Evolutionary conservation across 2,113 vertebrate genomes (phyloP).

Genomic region (Cephalopholis sonnerati): DNA sequence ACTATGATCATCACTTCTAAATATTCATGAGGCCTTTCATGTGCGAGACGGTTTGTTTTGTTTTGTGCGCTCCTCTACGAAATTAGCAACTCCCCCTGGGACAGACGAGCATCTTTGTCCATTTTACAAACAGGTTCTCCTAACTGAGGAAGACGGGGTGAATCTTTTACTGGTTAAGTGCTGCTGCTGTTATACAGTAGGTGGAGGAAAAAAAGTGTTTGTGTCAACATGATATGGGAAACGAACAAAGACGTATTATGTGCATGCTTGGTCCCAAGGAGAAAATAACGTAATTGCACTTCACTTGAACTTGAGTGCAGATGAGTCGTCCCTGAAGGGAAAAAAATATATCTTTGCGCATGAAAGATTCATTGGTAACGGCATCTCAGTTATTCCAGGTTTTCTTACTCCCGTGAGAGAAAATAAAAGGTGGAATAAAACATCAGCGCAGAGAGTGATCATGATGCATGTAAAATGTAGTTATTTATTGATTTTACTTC

Average conservation of each 20-base stretch:
- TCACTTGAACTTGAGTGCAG: conserved; percentile 72
- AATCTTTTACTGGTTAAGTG: conserved; percentile 31
- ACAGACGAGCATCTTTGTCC: conserved; percentile 41
- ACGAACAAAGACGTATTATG: conserved; percentile 51
- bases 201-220: conserved; percentile 11
- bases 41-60: conserved; percentile 54
- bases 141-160: conserved; percentile 21
- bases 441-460: conserved; percentile 5
- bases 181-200: conserved; percentile 1
- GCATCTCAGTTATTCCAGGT: conserved; percentile 52
- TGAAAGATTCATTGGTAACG: conserved; percentile 76
- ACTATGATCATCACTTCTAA: conserved; percentile 41
- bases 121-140: conserved; percentile 47
- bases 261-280: conserved; percentile 44
- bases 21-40: conserved; percentile 74
- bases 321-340: conserved; percentile 38
- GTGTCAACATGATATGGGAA: conserved; percentile 43
- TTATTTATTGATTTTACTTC: conserved; percentile 59
- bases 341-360: conserved; percentile 56
- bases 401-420: conserved; percentile 47
- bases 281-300: conserved; percentile 73
- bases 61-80: conserved; percentile 39
- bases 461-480: conserved; percentile 46
- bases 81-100: conserved; percentile 58
- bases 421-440: conserved; percentile 48